Conservation (phyloP, 2,797 vertebrate genomes). For the Phalanger gymnotis region DNA sequence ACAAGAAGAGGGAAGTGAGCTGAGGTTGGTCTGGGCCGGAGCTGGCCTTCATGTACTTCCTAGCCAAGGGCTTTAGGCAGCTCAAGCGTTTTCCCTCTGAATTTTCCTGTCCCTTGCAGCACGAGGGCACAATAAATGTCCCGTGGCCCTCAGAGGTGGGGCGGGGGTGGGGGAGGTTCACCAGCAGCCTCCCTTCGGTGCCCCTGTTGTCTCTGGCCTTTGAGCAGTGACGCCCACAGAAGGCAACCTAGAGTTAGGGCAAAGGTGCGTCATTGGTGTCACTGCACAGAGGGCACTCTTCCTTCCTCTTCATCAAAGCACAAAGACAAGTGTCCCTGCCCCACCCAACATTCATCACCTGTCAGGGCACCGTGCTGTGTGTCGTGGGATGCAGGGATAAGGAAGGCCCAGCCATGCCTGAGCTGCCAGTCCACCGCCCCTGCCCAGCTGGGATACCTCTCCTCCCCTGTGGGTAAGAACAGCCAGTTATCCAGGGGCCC, state of each 20-base stretch:
- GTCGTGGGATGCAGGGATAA: neutral
- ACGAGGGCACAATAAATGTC: neutral
- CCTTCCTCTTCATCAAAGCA: neutral
- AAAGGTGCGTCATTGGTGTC: neutral
- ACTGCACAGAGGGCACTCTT: neutral
- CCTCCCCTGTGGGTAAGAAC: too few species aligned
- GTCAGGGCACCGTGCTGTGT: neutral
- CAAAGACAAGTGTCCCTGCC: fast-evolving
- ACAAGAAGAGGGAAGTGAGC: neutral
- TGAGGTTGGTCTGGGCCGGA: neutral
- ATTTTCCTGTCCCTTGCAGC: neutral
- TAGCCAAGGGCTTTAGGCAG: neutral
- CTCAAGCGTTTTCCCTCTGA: neutral
- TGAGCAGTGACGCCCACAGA: too few species aligned
- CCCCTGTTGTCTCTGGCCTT: too few species aligned
- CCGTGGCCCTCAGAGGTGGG: too few species aligned
- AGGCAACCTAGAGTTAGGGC: too few species aligned
- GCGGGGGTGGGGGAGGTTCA: too few species aligned
- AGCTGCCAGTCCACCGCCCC: neutral
- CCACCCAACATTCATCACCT: too few species aligned
- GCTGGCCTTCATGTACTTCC: too few species aligned
- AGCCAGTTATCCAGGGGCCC: neutral
- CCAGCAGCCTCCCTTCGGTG: neutral
- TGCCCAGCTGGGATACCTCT: too few species aligned
- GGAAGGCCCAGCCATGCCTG: too few species aligned